Evolutionary conservation across 2,888 invertebrate genomes (phyloP).

Genomic region (Hyposoter didymator): DNA sequence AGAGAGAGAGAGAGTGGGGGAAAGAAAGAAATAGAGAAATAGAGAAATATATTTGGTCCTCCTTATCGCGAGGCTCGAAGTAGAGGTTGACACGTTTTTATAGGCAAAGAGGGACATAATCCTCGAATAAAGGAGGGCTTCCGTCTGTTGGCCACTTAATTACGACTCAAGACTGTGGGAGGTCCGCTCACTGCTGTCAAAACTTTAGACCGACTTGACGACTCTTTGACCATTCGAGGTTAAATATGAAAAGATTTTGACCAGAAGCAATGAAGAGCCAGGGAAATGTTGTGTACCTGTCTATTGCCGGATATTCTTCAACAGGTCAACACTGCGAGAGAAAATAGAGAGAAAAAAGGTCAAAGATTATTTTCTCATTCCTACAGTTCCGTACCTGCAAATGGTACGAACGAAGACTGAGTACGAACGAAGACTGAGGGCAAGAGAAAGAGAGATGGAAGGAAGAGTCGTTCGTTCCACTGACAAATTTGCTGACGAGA

Average conservation of each 20-base stretch:
- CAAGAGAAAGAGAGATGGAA: conserved; percentile 34
- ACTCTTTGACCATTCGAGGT: conserved; percentile 64
- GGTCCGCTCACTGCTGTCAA: conserved; percentile 73
- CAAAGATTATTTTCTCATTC: conserved; percentile 47
- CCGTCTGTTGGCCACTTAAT: conserved; percentile 72
- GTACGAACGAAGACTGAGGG: conserved; percentile 22
- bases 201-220: conserved; percentile 69
- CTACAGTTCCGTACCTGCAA: conserved; percentile 45
- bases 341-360: conserved; percentile 29
- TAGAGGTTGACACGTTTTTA: conserved; percentile 14
- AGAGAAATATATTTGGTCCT: background rate
- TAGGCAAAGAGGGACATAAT: conserved; percentile 64
- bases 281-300: conserved; percentile 61
- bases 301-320: conserved; percentile 47
- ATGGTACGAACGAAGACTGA: conserved; percentile 25
- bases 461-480: conserved; percentile 64
- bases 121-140: conserved; percentile 54
- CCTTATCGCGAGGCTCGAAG: conserved; percentile 46
- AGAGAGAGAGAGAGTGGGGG: conserved; percentile 7
- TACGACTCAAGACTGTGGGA: conserved; percentile 73
- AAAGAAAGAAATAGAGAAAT: conserved; percentile 2
- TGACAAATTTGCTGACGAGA: conserved; percentile 71
- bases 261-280: conserved; percentile 20
- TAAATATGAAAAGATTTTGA: conserved; percentile 65
- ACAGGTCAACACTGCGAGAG: background rate